Conservation (phyloP, 2,888 invertebrate genomes). For the Brachypalpus laphriformis region DNA sequence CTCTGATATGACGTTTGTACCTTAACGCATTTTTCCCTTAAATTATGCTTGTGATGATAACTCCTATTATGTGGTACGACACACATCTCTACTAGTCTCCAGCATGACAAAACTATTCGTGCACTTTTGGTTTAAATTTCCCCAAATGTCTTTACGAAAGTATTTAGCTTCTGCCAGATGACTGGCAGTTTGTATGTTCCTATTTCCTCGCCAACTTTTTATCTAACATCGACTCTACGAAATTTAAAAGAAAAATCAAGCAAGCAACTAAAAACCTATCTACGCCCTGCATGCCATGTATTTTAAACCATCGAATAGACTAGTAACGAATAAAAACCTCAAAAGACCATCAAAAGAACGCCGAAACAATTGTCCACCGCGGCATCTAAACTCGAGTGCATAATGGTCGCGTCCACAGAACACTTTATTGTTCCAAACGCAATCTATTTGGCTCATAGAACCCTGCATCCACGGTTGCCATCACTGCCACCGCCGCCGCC, state of each 20-base stretch:
- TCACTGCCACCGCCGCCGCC: background rate
- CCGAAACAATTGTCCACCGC: slow-evolving; percentile 33
- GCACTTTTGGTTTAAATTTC: too few relatives aligned
- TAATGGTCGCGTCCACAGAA: background rate
- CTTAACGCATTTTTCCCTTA: too few relatives aligned
- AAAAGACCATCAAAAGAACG: slow-evolving; percentile 24
- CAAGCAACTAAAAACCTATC: background rate
- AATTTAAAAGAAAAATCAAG: background rate
- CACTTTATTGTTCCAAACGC: slow-evolving; percentile 33
- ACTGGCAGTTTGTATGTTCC: too few relatives aligned
- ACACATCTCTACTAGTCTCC: too few relatives aligned
- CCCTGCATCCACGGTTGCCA: background rate
- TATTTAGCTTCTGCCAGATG: too few relatives aligned
- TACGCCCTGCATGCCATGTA: background rate
- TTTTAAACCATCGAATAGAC: background rate
- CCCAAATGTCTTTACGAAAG: too few relatives aligned
- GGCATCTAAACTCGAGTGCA: slow-evolving; percentile 3
- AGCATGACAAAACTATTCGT: too few relatives aligned
- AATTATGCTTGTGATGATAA: too few relatives aligned
- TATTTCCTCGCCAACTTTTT: background rate
- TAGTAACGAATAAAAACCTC: background rate
- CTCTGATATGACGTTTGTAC: too few relatives aligned
- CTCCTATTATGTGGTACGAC: too few relatives aligned
- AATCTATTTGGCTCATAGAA: slow-evolving; percentile 37
- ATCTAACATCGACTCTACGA: background rate